These are phyloP conservation scores for Archivesica marissinica DNA, from an alignment of 1,140 invertebrate genomes.

Conservation along the genomic window DNA sequence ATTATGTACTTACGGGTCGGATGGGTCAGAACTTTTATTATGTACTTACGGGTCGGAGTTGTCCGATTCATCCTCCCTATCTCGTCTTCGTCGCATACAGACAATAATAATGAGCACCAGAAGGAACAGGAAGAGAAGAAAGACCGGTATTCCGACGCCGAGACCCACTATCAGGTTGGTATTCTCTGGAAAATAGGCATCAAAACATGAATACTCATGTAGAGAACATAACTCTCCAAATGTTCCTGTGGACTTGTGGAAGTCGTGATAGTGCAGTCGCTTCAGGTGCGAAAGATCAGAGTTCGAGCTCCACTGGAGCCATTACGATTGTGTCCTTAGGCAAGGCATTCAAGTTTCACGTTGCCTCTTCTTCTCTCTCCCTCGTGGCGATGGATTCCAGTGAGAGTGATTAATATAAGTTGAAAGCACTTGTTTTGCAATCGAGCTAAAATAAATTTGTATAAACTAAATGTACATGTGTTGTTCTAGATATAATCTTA, in stretches of 20 bases:
- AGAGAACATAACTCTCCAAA: neutral
- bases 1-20: too few species aligned
- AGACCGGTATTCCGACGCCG: constrained; percentile 11
- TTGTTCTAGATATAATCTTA: neutral
- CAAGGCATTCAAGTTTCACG: too few species aligned
- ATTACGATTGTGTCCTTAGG: too few species aligned
- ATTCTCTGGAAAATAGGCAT: neutral
- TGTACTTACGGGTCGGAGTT: constrained; percentile 13
- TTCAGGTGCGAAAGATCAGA: too few species aligned
- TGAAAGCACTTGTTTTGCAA: too few species aligned
- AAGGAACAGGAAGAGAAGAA: neutral
- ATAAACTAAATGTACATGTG: neutral
- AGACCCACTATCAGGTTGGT: constrained; percentile 4
- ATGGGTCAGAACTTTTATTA: too few species aligned
- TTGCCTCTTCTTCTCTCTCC: too few species aligned
- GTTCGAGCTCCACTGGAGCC: too few species aligned
- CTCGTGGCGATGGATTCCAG: too few species aligned
- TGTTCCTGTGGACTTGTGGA: neutral
- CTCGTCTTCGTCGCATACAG: constrained; percentile 14
- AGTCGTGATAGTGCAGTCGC: too few species aligned
- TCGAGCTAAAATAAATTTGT: too few species aligned
- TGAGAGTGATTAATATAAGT: too few species aligned
- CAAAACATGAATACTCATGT: neutral
- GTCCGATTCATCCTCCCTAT: neutral
- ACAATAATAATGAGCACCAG: neutral